These are phyloP conservation scores for Spermophilus dauricus DNA, from an alignment of 2,113 vertebrate genomes.

Conservation along the genomic window DNA sequence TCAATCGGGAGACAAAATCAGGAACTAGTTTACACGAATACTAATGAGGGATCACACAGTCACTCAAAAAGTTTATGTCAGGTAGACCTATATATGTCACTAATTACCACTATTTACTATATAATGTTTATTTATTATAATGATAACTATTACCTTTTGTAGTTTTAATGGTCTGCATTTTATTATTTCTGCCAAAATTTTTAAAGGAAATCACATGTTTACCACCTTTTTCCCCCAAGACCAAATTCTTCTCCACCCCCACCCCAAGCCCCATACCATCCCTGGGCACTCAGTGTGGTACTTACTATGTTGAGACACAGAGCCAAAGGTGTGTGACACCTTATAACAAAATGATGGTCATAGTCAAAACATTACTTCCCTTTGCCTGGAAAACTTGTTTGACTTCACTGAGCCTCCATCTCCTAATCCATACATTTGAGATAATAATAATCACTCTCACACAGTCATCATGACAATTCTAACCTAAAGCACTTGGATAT, in stretches of 20 bases:
- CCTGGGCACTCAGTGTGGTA: fast-evolving
- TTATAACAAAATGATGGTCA: not conserved
- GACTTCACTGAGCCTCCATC: not conserved
- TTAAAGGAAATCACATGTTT: not conserved
- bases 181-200: conserved; percentile 8
- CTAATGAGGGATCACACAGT: not conserved
- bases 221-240: not conserved
- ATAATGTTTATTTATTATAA: not conserved
- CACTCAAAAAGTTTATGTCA: not conserved
- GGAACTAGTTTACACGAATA: not conserved
- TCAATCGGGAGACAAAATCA: not conserved
- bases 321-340: not conserved
- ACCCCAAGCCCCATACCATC: not conserved
- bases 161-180: not conserved
- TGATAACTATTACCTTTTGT: not conserved
- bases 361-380: not conserved
- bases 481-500: not conserved
- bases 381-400: not conserved
- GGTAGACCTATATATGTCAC: not conserved
- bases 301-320: not conserved
- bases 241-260: not conserved
- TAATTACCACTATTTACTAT: not conserved
- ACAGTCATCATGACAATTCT: not conserved
- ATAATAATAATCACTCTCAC: not conserved
- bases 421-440: not conserved